These are phyloP conservation scores for Mesorhabditis spiculigera DNA, from an alignment of 2,888 invertebrate genomes.

Conservation along the genomic window DNA sequence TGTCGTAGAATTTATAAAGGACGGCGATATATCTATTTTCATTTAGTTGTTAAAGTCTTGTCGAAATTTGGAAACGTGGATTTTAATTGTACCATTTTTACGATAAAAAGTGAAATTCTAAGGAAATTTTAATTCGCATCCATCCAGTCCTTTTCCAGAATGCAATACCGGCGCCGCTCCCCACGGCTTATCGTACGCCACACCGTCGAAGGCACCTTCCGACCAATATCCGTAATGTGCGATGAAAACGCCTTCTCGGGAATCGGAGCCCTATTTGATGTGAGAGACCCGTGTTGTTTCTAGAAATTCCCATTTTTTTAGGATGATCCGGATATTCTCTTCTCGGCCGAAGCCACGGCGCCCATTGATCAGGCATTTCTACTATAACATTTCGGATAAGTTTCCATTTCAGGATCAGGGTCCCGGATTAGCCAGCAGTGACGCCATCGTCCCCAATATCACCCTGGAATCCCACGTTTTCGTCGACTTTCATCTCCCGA, in stretches of 20 bases:
- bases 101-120: not conserved
- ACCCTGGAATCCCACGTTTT: constrained; percentile 25
- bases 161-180: constrained; percentile 50
- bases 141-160: constrained; percentile 12
- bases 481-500: constrained; percentile 29
- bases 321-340: not conserved
- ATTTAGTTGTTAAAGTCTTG: no score
- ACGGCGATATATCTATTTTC: no score
- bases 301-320: not conserved
- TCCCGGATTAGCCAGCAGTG: not conserved
- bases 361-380: not conserved
- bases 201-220: constrained; percentile 42
- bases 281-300: not conserved
- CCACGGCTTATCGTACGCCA: constrained; percentile 46
- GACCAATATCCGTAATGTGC: constrained; percentile 53
- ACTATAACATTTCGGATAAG: not conserved
- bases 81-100: not conserved
- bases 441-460: not conserved
- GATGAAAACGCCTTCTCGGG: constrained; percentile 43
- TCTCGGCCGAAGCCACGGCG: not conserved
- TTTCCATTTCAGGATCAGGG: no score
- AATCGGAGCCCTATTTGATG: constrained; percentile 25
- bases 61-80: not conserved
- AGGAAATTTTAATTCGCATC: no score
- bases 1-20: not conserved